Evolutionary conservation across 2,797 vertebrate species (phyloP).

Genomic region (Anguilla anguilla): DNA sequence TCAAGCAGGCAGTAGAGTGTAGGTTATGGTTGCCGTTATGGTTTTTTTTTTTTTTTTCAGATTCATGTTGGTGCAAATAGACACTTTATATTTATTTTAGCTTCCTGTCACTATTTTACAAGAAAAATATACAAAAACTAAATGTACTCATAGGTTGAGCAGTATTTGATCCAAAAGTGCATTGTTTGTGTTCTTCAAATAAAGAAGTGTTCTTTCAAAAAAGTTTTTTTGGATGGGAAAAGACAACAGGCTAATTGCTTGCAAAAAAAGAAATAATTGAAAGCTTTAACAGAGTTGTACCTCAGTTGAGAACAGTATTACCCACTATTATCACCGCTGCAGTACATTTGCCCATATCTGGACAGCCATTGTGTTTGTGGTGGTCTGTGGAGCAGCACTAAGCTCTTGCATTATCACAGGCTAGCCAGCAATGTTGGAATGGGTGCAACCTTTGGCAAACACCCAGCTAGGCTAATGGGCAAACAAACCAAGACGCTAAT

Average conservation of each 20-base stretch:
- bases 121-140: not conserved
- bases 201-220: not conserved
- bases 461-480: conserved; percentile 56
- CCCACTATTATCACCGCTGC: not conserved
- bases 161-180: no score
- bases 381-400: conserved; percentile 54
- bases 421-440: conserved; percentile 30
- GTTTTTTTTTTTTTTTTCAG: not conserved
- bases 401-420: conserved; percentile 46
- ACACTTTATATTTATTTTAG: not conserved
- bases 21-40: conserved; percentile 11
- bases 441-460: conserved; percentile 59
- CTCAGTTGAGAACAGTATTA: not conserved
- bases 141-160: not conserved
- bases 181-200: not conserved
- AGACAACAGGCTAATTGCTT: not conserved
- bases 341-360: not conserved
- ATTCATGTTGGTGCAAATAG: conserved; percentile 29
- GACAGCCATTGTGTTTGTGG: conserved; percentile 8
- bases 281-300: not conserved
- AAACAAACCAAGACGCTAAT: conserved; percentile 59
- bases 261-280: not conserved
- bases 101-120: not conserved
- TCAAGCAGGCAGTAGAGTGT: conserved; percentile 31
- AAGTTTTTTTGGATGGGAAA: not conserved